These are phyloP conservation scores for Plectropomus leopardus DNA, from an alignment of 2,113 vertebrate genomes.

Conservation along the genomic window DNA sequence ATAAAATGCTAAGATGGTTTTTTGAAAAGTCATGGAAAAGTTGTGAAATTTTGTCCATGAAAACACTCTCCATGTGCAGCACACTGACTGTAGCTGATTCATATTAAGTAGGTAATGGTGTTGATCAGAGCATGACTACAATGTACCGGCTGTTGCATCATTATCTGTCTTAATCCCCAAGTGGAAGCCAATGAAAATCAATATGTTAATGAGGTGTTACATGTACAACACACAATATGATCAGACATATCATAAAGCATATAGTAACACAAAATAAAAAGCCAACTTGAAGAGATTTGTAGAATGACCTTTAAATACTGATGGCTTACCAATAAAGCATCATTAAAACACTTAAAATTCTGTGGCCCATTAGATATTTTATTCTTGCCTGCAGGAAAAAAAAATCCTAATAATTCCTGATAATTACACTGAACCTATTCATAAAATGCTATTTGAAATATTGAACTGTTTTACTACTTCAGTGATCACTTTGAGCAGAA, in stretches of 20 bases:
- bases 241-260: neutral
- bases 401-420: too few relatives aligned
- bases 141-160: slow-evolving; percentile 1
- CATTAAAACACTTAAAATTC: too few relatives aligned
- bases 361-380: neutral
- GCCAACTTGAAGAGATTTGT: neutral
- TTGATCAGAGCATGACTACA: neutral
- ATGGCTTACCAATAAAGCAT: neutral
- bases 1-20: too few relatives aligned
- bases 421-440: neutral
- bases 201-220: neutral
- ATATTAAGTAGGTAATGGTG: too few relatives aligned
- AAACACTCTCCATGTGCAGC: neutral
- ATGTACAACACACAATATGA: neutral
- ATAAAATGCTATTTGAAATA: slow-evolving; percentile 4
- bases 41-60: too few relatives aligned
- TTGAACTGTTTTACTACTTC: neutral
- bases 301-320: slow-evolving; percentile 4
- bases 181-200: neutral
- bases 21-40: too few relatives aligned
- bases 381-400: neutral
- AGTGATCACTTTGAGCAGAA: neutral
- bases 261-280: neutral
- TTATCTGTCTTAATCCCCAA: neutral
- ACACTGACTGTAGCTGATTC: neutral